phyloP scores from a whole-genome alignment of 2,888 invertebrate species.

The Lymantria dispar region DNA sequence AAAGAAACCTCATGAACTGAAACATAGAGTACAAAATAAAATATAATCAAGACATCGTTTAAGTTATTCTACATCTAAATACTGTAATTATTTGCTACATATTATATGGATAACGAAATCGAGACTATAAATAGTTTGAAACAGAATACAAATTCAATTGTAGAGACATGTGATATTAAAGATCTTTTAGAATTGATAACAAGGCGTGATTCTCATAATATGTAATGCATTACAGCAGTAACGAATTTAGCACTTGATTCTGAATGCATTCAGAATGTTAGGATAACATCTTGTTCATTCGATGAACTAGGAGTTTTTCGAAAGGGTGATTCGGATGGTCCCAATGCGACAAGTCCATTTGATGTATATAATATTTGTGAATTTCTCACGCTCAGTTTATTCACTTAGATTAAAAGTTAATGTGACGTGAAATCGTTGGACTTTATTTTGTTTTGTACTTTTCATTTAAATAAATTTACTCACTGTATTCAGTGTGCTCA shows the following conservation, averaged over 20 bases:
- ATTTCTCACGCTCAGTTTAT: constrained; percentile 63
- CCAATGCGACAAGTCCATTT: constrained; percentile 29
- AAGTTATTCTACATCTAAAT: constrained; percentile 30
- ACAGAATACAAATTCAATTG: constrained; percentile 16
- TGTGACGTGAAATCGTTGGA: constrained; percentile 43
- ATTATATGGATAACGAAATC: constrained; percentile 17
- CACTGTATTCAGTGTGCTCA: too few species aligned
- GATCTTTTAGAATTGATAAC: constrained; percentile 28
- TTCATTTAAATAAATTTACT: not conserved
- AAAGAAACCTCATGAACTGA: constrained; percentile 20
- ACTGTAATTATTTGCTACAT: constrained; percentile 41
- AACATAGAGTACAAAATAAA: constrained; percentile 26
- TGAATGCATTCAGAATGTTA: constrained; percentile 44
- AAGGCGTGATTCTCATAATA: constrained; percentile 79
- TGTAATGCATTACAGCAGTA: constrained; percentile 60
- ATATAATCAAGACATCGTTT: constrained; percentile 14
- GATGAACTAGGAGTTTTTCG: constrained; percentile 24
- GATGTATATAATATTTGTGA: constrained; percentile 41
- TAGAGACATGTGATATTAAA: not conserved
- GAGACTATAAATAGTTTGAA: constrained; percentile 10
- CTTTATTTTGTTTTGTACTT: constrained; percentile 13
- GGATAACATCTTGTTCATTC: constrained; percentile 68
- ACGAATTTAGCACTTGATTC: constrained; percentile 77
- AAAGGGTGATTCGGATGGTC: constrained; percentile 32
- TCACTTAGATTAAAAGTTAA: constrained; percentile 45